A percentile compares a stretch with the other conserved stretches of the same genome.
Evolutionary conservation across 2,113 vertebrate species (phyloP).

Genomic region (Anhinga rufa): DNA sequence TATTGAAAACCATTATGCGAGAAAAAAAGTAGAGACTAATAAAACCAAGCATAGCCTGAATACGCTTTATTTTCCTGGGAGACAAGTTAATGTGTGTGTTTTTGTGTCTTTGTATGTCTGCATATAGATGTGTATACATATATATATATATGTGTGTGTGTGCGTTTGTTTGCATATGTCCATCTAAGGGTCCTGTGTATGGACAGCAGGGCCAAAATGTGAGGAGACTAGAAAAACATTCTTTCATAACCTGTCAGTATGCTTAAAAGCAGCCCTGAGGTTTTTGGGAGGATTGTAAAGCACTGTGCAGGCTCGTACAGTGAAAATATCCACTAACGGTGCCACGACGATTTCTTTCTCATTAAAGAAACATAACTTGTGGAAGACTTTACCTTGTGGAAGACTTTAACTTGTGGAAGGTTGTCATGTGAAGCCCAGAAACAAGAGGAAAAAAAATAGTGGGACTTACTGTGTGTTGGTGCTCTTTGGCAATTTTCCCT

Average conservation of each 20-base stretch:
- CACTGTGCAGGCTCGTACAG: neutral
- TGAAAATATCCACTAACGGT: neutral
- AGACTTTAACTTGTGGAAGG: neutral
- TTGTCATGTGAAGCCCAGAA: neutral
- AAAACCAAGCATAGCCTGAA: neutral
- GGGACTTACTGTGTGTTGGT: neutral
- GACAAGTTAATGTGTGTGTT: neutral
- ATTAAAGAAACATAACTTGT: neutral
- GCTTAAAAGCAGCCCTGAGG: neutral
- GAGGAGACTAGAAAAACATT: neutral
- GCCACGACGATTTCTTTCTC: neutral
- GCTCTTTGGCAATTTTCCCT: neutral
- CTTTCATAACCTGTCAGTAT: neutral
- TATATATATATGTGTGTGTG: rapidly evolving
- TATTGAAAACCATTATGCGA: neutral
- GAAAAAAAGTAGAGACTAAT: neutral
- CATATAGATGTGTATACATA: neutral
- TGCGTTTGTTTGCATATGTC: neutral
- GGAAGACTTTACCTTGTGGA: neutral
- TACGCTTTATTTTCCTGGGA: neutral
- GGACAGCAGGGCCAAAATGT: neutral
- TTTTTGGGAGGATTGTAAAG: neutral
- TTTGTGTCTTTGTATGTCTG: neutral
- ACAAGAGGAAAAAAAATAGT: neutral
- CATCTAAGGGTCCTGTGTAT: neutral